Evolutionary conservation across 2,888 invertebrate species (phyloP).

Genomic region (Pegoplata infirma): DNA sequence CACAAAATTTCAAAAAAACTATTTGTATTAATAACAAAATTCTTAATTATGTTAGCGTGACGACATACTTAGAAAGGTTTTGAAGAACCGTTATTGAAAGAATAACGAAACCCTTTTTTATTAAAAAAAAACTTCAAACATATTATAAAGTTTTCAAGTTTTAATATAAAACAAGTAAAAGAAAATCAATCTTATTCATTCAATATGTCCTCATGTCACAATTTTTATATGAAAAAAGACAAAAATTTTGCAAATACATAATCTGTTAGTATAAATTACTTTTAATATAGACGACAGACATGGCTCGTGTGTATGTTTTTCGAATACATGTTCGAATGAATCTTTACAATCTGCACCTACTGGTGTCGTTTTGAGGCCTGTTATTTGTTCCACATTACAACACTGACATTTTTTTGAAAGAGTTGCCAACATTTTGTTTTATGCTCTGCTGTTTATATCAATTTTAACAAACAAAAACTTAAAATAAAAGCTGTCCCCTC

Average conservation of each 20-base stretch:
- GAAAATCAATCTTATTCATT: slow-evolving; percentile 62
- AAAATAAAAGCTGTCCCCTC: slow-evolving; percentile 19
- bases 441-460: not conserved
- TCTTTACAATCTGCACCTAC: slow-evolving; percentile 39
- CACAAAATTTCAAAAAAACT: not conserved
- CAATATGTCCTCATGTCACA: slow-evolving; percentile 62
- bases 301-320: slow-evolving; percentile 31
- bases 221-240: slow-evolving; percentile 36
- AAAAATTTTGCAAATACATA: not conserved
- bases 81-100: slow-evolving; percentile 9
- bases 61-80: no score
- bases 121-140: slow-evolving; percentile 7
- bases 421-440: slow-evolving; percentile 47
- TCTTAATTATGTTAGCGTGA: slow-evolving; percentile 51
- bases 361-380: slow-evolving; percentile 59
- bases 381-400: slow-evolving; percentile 45
- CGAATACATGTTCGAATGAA: slow-evolving; percentile 15
- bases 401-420: slow-evolving; percentile 49
- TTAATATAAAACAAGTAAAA: slow-evolving; percentile 12
- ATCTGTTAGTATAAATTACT: not conserved
- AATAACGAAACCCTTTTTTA: slow-evolving; percentile 10
- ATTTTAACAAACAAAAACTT: not conserved
- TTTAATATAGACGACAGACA: slow-evolving; percentile 39
- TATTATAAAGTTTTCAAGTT: slow-evolving; percentile 24
- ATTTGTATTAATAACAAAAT: slow-evolving; percentile 16